phyloP scores from a whole-genome alignment of 2,888 invertebrate genomes.

The Pseudanteris insignis region DNA sequence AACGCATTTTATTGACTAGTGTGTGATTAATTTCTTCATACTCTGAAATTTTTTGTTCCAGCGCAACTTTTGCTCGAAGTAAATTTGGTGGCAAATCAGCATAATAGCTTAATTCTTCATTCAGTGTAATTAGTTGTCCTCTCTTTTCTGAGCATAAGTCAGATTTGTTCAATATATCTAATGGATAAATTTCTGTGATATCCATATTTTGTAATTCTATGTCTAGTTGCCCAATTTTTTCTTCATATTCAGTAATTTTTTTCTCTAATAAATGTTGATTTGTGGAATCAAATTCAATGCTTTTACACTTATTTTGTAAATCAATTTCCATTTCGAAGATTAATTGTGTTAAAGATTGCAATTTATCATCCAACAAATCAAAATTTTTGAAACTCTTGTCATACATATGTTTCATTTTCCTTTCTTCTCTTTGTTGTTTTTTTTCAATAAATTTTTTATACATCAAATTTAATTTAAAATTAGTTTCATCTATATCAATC shows the following conservation, averaged over 20 bases:
- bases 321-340: slow-evolving; percentile 45
- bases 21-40: slow-evolving; percentile 49
- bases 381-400: slow-evolving; percentile 50
- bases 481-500: slow-evolving; percentile 48
- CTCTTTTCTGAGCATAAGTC: slow-evolving; percentile 48
- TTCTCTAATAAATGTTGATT: slow-evolving; percentile 48
- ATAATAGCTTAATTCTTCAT: slow-evolving; percentile 52
- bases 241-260: slow-evolving; percentile 56
- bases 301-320: slow-evolving; percentile 36
- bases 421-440: slow-evolving; percentile 50
- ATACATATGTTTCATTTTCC: slow-evolving; percentile 49
- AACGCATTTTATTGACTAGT: slow-evolving; percentile 50
- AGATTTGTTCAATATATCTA: slow-evolving; percentile 53
- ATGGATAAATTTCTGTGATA: slow-evolving; percentile 48
- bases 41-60: slow-evolving; percentile 54
- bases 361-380: slow-evolving; percentile 41
- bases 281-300: slow-evolving; percentile 48
- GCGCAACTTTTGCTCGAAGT: slow-evolving; percentile 56
- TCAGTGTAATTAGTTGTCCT: slow-evolving; percentile 50
- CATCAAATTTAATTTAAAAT: slow-evolving; percentile 48
- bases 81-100: slow-evolving; percentile 58
- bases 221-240: slow-evolving; percentile 49
- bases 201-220: slow-evolving; percentile 49
- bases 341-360: slow-evolving; percentile 46
- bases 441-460: slow-evolving; percentile 48